These are phyloP conservation scores for Odocoileus hemionus DNA, from an alignment of 2,113 vertebrate genomes.

Conservation along the genomic window DNA sequence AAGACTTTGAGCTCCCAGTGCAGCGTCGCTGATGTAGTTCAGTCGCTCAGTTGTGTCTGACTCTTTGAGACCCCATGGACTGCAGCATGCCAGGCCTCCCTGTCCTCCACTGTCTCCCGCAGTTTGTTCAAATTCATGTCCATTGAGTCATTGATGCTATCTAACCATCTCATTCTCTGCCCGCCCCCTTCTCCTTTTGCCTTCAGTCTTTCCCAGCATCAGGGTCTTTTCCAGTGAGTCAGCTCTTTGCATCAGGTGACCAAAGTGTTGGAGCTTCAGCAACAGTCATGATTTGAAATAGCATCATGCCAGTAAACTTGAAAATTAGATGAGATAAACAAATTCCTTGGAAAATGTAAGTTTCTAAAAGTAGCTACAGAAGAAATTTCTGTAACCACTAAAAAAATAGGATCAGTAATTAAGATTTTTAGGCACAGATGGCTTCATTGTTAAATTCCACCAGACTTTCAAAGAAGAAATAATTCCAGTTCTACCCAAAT, in stretches of 20 bases:
- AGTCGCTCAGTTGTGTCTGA: background rate
- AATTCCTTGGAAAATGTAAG: background rate
- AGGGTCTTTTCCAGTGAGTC: background rate
- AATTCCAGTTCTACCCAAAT: background rate
- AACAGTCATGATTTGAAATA: background rate
- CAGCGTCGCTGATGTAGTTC: fast-evolving
- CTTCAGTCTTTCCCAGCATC: background rate
- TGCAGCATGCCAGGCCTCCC: background rate
- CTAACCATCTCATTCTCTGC: background rate
- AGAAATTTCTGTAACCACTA: background rate
- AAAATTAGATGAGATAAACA: background rate
- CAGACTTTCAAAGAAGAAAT: background rate
- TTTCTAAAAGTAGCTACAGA: background rate
- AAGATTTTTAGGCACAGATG: background rate
- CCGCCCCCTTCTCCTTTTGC: background rate
- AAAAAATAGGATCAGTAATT: background rate
- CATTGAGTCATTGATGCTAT: background rate
- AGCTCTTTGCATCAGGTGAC: background rate
- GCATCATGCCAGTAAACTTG: background rate
- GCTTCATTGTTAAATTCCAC: background rate
- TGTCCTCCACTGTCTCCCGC: background rate
- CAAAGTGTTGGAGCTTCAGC: background rate
- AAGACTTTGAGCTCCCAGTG: background rate
- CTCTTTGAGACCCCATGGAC: background rate
- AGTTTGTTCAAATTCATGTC: background rate